Base-by-base conservation (phyloP, 2,113 vertebrate species). In the Spermophilus dauricus region DNA sequence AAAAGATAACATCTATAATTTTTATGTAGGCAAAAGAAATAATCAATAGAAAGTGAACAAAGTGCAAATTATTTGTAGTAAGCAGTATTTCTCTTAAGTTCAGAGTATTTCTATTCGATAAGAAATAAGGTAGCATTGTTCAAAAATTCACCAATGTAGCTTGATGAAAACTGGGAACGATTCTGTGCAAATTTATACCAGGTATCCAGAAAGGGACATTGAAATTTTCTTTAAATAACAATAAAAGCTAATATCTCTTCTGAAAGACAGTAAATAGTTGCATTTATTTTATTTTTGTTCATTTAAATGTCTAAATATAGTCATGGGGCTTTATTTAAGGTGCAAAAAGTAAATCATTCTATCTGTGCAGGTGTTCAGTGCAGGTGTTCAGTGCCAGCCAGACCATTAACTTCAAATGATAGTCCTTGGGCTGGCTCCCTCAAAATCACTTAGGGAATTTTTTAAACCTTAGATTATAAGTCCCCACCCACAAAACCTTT, bases 121-220 rank as follows among this genome's bases (percentile, higher is more conserved):
- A 95, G 81, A 97, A 86, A 90, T 90, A 86, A 84, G 53, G 11
- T 89, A 32, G 58, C 12, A 32, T 18, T 73, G 26, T 56, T 88
- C 65, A 61, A 88, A 72, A 65, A 26, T 78, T 72, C 28, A 63
- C 12, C 56, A 53, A 37, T 86, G 20, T 91, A 20, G 56, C 56
- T 56, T 56, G 56, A 56, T 56, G 56, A 56, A 56, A 56, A 56
- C 56, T 18, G 18, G 5, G 56, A 20, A 56, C 18, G 5, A 20
- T 56, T 56, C 56, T 18, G 18, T 20, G 18, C 56, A 56, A 56
- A 56, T 56, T 56, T 56, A 18, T 18, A 56, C 56, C 18, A 56
- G 56, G 18, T 56, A 56, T 56, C 18, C 56, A 56, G 56, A 56
- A 56, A 56, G 56, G 18, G 48, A 34, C 67, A 75, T 22, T 67